Evolutionary conservation across 2,113 vertebrate species (phyloP).

Genomic region (Platanista minor): DNA sequence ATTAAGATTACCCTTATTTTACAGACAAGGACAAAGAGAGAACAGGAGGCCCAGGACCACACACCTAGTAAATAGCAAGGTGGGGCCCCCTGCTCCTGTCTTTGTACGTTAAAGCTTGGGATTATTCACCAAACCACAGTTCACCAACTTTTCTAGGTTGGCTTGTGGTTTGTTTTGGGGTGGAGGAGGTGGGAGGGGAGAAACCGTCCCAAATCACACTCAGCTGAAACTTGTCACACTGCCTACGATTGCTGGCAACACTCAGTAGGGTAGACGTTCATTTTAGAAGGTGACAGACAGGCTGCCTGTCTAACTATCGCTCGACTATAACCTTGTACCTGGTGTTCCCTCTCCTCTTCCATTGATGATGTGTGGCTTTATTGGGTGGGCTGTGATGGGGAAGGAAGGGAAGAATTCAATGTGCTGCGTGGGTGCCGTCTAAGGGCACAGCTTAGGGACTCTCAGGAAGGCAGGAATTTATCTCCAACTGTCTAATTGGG

Average conservation of each 20-base stretch:
- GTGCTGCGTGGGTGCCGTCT: too few relatives aligned
- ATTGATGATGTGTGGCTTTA: fast-evolving
- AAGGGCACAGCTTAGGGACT: neutral
- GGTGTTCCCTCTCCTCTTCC: neutral
- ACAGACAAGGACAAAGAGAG: neutral
- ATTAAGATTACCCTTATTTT: neutral
- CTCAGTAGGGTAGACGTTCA: neutral
- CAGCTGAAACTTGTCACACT: neutral
- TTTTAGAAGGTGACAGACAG: neutral
- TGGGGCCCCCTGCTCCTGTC: too few relatives aligned
- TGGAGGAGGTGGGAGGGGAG: neutral
- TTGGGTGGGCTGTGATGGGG: fast-evolving
- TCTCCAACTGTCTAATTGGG: neutral
- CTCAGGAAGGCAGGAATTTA: neutral
- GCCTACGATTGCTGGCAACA: neutral
- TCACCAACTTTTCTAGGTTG: neutral
- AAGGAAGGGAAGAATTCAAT: neutral
- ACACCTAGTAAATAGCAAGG: neutral
- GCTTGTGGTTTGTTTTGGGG: neutral
- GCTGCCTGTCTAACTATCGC: fast-evolving
- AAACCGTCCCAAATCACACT: neutral
- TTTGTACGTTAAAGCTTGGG: neutral
- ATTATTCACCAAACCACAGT: neutral
- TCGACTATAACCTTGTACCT: too few relatives aligned
- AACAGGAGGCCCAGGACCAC: neutral